phyloP scores from a whole-genome alignment of 1,140 invertebrate genomes.

The Andrena cerasifolii region DNA sequence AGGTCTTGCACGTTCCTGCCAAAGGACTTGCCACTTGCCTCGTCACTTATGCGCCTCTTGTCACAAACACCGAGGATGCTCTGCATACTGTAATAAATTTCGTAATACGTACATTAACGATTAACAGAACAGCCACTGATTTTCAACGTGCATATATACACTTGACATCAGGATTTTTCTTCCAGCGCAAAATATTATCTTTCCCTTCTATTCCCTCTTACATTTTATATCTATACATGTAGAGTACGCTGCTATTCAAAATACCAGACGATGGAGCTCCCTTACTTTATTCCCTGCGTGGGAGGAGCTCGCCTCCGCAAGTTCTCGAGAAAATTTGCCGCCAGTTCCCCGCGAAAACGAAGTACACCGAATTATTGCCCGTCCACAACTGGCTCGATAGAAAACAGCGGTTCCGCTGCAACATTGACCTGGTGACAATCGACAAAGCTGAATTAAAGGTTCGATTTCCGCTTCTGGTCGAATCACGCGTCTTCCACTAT shows the following conservation, averaged over 20 bases:
- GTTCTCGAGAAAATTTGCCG: conserved; percentile 49
- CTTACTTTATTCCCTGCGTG: conserved; percentile 60
- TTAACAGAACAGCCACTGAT: not conserved
- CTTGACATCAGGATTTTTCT: too few species aligned
- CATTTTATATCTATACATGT: not conserved
- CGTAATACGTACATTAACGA: not conserved
- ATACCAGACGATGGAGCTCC: conserved; percentile 50
- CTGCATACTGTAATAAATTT: conserved; percentile 56
- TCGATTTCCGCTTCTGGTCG: not conserved
- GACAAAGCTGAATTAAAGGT: not conserved
- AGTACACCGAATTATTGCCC: conserved; percentile 60
- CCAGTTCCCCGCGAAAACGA: conserved; percentile 64
- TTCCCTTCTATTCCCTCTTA: not conserved
- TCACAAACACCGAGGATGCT: conserved; percentile 58
- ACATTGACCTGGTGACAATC: conserved; percentile 30
- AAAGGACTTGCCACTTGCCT: conserved; percentile 46
- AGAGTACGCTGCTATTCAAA: conserved; percentile 66
- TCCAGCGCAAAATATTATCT: too few species aligned
- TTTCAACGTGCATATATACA: not conserved
- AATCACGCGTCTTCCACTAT: too few species aligned
- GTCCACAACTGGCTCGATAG: conserved; percentile 62
- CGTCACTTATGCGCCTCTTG: conserved; percentile 69
- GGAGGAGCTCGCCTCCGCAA: conserved; percentile 41
- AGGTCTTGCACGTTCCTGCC: conserved; percentile 60
- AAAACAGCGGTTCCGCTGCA: conserved; percentile 58